Conservation (phyloP, 2,113 vertebrate species). For the Gymnogyps californianus region DNA sequence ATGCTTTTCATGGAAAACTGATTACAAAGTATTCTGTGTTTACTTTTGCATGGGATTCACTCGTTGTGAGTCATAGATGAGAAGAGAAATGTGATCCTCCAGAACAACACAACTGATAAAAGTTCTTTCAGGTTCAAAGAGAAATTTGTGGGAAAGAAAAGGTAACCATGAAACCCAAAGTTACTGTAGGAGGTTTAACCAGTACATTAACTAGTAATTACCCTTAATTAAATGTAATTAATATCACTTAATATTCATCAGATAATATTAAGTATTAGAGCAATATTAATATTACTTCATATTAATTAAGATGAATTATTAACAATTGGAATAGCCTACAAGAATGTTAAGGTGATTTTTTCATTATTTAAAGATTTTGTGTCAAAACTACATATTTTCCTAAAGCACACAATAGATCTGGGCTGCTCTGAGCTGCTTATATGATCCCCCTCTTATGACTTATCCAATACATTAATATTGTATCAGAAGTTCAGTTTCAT, state of each 20-base stretch:
- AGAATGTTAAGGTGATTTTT: background rate
- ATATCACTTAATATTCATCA: background rate
- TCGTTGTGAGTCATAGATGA: background rate
- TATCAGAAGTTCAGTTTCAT: background rate
- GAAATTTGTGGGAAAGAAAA: background rate
- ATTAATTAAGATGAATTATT: background rate
- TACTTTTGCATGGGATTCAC: background rate
- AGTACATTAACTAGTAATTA: background rate
- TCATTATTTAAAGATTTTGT: background rate
- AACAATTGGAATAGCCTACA: background rate
- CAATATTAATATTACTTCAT: background rate
- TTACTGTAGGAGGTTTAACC: background rate
- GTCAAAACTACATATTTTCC: background rate
- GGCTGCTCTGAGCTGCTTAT: background rate
- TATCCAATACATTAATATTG: background rate
- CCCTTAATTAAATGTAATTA: constrained; percentile 2
- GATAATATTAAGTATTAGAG: background rate
- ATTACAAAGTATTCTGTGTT: background rate
- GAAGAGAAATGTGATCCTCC: background rate
- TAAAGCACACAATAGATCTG: background rate
- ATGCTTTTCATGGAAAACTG: background rate
- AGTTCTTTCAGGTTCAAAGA: background rate
- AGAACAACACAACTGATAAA: background rate
- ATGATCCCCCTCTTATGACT: fast-evolving
- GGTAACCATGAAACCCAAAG: fast-evolving